Base-by-base conservation (phyloP, 2,888 invertebrate species). In the Limnephilus auricula region DNA sequence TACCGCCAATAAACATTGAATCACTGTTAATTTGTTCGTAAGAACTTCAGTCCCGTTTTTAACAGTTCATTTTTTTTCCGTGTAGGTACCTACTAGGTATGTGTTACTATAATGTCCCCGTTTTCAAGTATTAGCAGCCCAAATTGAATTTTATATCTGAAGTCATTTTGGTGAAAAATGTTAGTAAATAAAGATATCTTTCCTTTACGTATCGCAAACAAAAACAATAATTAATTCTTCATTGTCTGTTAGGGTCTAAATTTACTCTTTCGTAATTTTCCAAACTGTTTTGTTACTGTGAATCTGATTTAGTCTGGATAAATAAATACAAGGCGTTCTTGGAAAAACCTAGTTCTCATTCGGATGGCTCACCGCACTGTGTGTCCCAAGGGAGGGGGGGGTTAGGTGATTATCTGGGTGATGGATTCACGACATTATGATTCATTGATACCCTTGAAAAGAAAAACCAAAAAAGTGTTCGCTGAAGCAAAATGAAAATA, bases 381-480 rank as follows among this genome's bases (percentile, higher is more conserved):
- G 13, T 18, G n/a, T 84, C 84, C 5, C 84, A 13, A 25, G 84
- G 84, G 84, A 13, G n/a, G 40, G 34, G 84, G 84, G 84, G n/a
- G n/a, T 84, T 84, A 34, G 34, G 84, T 37, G 84, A 84, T 65
- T 65, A 65, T 65, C 40, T 25, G n/a, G 40, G 37, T 84, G 84
- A 84, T 84, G 84, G 40, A 84, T 84, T 37, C 34, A 84, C 37
- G 84, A 84, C 84, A 84, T 37, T 84, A 40, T 84, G 84, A 84
- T 84, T 84, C 84, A 84, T 84, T n/a, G 84, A 82, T 32, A 82
- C 18, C 82, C 31, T 34, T 82, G 31, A 82, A 82, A 82, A 65
- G 50, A 65, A 65, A 65, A 82, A 30, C 30, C 31, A 82, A 82
- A 82, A 82, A 82, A 82, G 32, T 15, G 31, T 82, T 82, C 82